Evolutionary conservation across 2,113 vertebrate genomes (phyloP).

Genomic region (Psophia crepitans): DNA sequence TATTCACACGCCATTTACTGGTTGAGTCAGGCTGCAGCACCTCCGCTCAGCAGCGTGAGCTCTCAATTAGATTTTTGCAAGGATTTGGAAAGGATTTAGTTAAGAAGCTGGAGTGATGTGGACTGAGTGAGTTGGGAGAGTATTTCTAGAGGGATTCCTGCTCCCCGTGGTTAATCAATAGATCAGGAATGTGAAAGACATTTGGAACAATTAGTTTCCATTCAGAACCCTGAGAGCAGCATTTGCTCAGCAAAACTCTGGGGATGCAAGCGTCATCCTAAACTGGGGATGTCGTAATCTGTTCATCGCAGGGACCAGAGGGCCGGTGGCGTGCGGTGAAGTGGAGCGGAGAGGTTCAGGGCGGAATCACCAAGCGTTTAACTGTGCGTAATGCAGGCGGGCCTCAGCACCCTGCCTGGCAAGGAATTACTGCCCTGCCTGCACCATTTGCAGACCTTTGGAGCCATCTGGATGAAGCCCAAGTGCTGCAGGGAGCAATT

Average conservation of each 20-base stretch:
- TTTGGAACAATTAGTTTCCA: neutral
- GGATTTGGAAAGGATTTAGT: conserved; percentile 70
- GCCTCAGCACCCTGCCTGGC: neutral
- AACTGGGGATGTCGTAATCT: accelerated
- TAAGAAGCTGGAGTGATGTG: conserved; percentile 61
- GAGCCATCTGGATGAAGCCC: neutral
- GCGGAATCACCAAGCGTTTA: neutral
- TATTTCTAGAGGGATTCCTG: conserved; percentile 37
- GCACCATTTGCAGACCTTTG: neutral
- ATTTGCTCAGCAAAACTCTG: neutral
- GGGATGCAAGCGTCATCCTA: neutral
- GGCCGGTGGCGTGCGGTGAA: neutral
- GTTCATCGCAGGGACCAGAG: neutral
- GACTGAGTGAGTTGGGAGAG: conserved; percentile 42
- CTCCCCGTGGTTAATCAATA: conserved; percentile 37
- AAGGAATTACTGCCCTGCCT: too few species aligned
- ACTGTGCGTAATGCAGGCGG: neutral
- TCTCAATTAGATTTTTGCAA: conserved; percentile 71
- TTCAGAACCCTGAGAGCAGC: neutral
- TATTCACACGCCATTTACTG: conserved; percentile 79
- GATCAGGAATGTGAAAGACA: neutral
- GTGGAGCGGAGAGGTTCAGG: neutral
- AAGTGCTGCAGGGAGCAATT: neutral
- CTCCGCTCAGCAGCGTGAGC: conserved; percentile 72
- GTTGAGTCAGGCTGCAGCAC: conserved; percentile 46